Base-by-base conservation (phyloP, 2,797 vertebrate species). In the Emydoidea blandingii region DNA sequence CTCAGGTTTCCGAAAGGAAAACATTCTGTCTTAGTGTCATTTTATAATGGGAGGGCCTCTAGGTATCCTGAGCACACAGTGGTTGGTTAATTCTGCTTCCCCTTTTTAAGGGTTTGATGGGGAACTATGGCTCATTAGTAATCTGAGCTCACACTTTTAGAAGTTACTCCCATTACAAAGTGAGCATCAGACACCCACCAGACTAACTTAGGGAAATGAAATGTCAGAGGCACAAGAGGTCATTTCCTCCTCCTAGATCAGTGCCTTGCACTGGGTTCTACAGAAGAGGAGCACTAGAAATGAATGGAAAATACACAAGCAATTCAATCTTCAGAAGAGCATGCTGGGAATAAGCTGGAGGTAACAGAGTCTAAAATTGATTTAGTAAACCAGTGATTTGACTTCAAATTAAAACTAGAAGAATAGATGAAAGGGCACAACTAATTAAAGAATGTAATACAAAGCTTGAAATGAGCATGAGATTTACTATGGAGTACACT, bases 341-440 rank as follows among this genome's bases (percentile, higher is more conserved):
- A 92, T 83, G 80, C 95, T 88, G 57, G 90, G 95, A 90, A 97
- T 41, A 95, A 57, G 27, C 93, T 44, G 0, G 0, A 95, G 83
- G 53, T 93, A 94, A 95, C 95, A 31, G 95, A 94, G 95, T 97
- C 90, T 90, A 81, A 78, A 96, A 95, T 59, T 96, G 94, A 95
- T 95, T 96, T 82, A 89, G 90, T 85, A 96, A 97, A 96, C 41
- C 31, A 78, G 87, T 80, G 82, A 96, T 82, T 53, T 90, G 89
- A 95, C 86, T 97, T 97, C 96, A 96, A 96, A 97, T 96, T 96
- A 97, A 96, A 90, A 94, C 91, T 89, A 87, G 54, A 96, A 93
- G n/a, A 86, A 29, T 82, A 96, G 96, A 44, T 96, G 85, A 96
- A 97, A 95, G 81, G 81, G 74, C 83, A 81, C 23, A 93, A 85